A percentile compares a stretch with the other conserved stretches of the same genome.
Evolutionary conservation across 2,888 invertebrate species (phyloP).

Genomic region (Lasioglossum vierecki): DNA sequence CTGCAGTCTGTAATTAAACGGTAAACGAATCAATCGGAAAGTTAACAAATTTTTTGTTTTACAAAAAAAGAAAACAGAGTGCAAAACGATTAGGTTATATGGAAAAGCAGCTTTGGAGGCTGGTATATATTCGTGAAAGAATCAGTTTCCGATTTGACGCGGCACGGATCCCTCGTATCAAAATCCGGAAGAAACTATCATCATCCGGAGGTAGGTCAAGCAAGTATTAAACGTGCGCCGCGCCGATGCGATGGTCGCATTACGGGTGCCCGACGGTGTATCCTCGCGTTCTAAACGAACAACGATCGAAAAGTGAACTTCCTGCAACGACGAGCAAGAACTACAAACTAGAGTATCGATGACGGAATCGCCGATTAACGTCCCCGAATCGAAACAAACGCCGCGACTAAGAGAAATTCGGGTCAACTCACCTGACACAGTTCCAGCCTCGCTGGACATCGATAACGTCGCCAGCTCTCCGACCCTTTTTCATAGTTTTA

Average conservation of each 20-base stretch:
- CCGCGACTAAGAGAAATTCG: slow-evolving; percentile 55
- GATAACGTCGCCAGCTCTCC: slow-evolving; percentile 47
- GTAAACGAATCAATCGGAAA: too few species aligned
- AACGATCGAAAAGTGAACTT: slow-evolving; percentile 27
- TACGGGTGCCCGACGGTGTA: background rate
- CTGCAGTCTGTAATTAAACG: background rate
- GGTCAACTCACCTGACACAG: slow-evolving; percentile 65
- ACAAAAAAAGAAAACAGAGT: too few species aligned
- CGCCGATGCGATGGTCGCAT: slow-evolving; percentile 2
- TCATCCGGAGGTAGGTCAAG: slow-evolving; percentile 11
- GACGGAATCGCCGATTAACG: slow-evolving; percentile 63
- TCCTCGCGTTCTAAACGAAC: slow-evolving; percentile 11
- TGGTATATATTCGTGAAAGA: background rate
- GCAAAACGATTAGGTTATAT: background rate
- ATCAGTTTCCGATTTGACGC: background rate
- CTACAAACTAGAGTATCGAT: slow-evolving; percentile 42
- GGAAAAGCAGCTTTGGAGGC: background rate
- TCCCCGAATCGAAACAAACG: slow-evolving; percentile 43
- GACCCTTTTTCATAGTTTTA: slow-evolving; percentile 38
- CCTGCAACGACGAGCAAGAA: slow-evolving; percentile 10
- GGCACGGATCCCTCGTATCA: background rate
- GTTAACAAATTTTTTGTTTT: background rate
- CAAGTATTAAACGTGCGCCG: slow-evolving; percentile 18
- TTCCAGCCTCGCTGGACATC: slow-evolving; percentile 53
- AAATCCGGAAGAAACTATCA: slow-evolving; percentile 3